Conservation (phyloP, 37 sponge, comb jelly and placozoan species). For the Aplysina aerophoba region DNA sequence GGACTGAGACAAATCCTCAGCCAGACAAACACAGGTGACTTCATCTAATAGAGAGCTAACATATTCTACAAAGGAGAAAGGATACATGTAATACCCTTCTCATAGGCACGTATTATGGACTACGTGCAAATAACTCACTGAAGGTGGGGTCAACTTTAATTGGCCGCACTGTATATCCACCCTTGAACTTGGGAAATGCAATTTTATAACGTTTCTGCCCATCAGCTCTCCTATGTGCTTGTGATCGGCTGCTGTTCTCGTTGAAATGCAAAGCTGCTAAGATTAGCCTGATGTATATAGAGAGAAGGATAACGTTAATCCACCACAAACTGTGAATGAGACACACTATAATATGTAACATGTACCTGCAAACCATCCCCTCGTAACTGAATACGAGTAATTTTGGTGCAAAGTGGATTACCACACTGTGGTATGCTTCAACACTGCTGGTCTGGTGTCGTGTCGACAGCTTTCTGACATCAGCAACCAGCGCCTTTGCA, state of each 20-base stretch:
- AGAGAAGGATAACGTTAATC: too few relatives aligned
- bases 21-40: background rate
- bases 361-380: background rate
- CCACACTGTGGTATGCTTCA: conserved; percentile 13
- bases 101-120: background rate
- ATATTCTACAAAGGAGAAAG: background rate
- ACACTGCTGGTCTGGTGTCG: background rate
- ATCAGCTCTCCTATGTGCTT: conserved; percentile 2
- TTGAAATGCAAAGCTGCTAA: background rate
- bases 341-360: background rate
- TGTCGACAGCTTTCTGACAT: background rate
- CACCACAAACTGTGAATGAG: too few relatives aligned
- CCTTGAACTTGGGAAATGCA: conserved; percentile 26
- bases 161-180: background rate
- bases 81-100: background rate
- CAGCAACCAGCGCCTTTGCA: background rate
- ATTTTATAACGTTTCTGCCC: conserved; percentile 4
- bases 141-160: background rate
- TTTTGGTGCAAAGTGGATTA: conserved; percentile 17
- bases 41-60: background rate
- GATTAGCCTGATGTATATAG: background rate
- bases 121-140: background rate
- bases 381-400: background rate
- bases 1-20: background rate
- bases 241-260: background rate